These are phyloP conservation scores for Mesitornis unicolor DNA, from an alignment of 2,113 vertebrate species.

Conservation along the genomic window DNA sequence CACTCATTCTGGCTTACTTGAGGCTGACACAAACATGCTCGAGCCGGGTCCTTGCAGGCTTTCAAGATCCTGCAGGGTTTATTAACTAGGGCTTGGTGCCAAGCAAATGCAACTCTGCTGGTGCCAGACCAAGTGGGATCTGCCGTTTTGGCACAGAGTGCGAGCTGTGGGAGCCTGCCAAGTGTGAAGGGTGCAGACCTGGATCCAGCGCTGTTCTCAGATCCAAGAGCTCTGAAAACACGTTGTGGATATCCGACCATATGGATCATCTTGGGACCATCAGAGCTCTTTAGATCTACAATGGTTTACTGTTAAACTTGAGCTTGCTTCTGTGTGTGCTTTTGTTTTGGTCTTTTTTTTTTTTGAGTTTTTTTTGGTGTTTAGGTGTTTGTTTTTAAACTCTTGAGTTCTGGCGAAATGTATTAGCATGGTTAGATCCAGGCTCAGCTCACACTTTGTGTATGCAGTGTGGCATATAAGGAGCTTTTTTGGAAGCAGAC, in stretches of 20 bases:
- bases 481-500: neutral
- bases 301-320: neutral
- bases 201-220: fast-evolving
- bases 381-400: neutral
- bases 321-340: neutral
- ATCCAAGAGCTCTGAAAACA: neutral
- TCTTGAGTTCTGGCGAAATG: neutral
- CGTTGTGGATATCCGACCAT: fast-evolving
- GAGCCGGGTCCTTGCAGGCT: neutral
- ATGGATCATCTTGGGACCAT: neutral
- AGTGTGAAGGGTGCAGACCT: neutral
- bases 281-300: neutral
- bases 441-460: neutral
- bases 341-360: neutral
- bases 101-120: neutral
- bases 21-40: neutral
- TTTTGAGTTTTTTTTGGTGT: too few species aligned
- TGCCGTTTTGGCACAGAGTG: neutral
- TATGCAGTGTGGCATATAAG: neutral
- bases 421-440: neutral
- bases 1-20: neutral
- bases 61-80: neutral
- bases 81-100: neutral
- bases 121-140: neutral
- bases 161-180: neutral